Conservation (phyloP, 2,113 vertebrate species). For the Danio rerio region DNA sequence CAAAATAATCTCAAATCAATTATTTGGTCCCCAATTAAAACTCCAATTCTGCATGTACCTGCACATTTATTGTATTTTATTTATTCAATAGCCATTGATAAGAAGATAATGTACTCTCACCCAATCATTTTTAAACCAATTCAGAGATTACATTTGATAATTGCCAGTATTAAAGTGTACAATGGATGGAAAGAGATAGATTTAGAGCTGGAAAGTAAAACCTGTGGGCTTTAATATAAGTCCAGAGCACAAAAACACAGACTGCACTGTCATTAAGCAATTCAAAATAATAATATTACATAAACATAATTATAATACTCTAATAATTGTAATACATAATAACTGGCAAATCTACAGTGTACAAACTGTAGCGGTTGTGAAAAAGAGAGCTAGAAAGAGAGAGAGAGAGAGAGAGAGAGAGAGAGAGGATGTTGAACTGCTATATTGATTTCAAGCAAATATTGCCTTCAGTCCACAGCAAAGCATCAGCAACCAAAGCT, state of each 20-base stretch:
- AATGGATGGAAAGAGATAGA: background rate
- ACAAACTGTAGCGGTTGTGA: background rate
- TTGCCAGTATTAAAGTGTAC: background rate
- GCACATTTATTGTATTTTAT: background rate
- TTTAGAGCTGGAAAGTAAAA: background rate
- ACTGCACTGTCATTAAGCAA: background rate
- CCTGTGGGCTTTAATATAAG: background rate
- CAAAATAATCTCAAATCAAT: constrained; percentile 8
- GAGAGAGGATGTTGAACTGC: constrained; percentile 23
- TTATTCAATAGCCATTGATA: background rate
- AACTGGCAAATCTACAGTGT: background rate
- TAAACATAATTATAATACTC: background rate
- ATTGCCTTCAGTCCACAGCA: constrained; percentile 37
- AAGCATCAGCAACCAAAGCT: constrained; percentile 26
- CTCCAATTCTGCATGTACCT: no score
- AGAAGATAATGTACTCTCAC: constrained; percentile 1
- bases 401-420: constrained; percentile 28
- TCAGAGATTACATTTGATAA: background rate
- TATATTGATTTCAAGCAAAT: constrained; percentile 43
- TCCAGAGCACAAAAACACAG: background rate
- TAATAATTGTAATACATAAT: background rate
- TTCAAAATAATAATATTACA: background rate
- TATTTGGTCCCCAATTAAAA: background rate
- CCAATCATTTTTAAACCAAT: background rate
- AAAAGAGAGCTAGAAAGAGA: background rate